Evolutionary conservation across 2,113 vertebrate genomes (phyloP), one percentile per base, ranked within the genome.

Genomic region (Periophthalmus modestus): DNA sequence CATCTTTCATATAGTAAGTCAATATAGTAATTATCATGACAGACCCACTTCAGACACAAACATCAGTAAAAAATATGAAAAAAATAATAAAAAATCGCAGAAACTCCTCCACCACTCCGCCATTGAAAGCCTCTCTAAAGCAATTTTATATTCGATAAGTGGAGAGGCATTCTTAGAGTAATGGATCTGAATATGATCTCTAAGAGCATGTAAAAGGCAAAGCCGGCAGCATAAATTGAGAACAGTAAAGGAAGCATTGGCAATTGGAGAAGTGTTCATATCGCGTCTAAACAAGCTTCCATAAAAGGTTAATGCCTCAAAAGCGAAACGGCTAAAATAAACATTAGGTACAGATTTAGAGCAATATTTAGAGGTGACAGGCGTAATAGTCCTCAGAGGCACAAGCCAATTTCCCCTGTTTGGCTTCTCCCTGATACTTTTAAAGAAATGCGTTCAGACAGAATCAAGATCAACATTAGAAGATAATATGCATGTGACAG

Each of bases 131-230:
- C 92, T 91, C 89, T 92, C 89, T 89, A 90, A 93, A 93, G 90
- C 88, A 87, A 91, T 93, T 93, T 93, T 92, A 88, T 86, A 90
- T 90, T 89, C 82, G 89, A 93, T 94, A 93, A 94, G 90, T 91
- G 89, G 92, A 88, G 88, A 85, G 84, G 85, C 89, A 91, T 93
- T 92, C 85, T 91, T 89, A 81, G 82, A 24, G 82, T 93, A 93
- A 94, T 94, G 89, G 91, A 88, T 91, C 81, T 84, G 90, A 93
- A 93, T 91, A 91, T 91, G 92, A 93, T 93, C 91, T 89, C 82
- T 93, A 91, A 88, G 89, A 91, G 89, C 82, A 58, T 84, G 79
- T 88, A 86, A 88, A 85, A 86, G 77, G 86, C 85, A 88, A 83
- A 86, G 81, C 82, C 73, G 78, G 2, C 59, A 77, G 57, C 82